Conservation (phyloP, 2,888 invertebrate genomes). For the Patella depressa region DNA sequence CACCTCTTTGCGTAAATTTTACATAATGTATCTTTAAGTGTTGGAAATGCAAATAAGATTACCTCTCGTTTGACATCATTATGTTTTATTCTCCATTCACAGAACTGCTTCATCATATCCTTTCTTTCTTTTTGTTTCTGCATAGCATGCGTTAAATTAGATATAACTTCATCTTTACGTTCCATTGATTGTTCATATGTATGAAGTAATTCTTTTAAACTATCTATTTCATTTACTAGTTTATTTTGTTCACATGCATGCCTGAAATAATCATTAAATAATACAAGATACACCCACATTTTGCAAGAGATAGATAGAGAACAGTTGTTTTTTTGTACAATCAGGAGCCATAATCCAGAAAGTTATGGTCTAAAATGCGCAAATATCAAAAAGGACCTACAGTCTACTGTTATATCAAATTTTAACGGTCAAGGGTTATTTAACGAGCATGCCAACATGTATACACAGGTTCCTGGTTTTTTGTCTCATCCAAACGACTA, state of each 20-base stretch:
- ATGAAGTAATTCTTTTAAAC: conserved; percentile 64
- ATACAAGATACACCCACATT: not conserved
- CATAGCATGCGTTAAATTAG: conserved; percentile 66
- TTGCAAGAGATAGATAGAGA: too few relatives aligned
- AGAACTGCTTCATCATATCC: conserved; percentile 63
- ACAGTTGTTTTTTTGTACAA: too few relatives aligned
- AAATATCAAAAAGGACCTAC: too few relatives aligned
- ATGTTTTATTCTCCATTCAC: conserved; percentile 65
- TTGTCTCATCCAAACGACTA: too few relatives aligned
- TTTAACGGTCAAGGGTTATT: too few relatives aligned
- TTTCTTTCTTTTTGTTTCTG: conserved; percentile 66
- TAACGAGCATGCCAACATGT: too few relatives aligned
- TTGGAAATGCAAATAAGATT: not conserved
- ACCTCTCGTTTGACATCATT: conserved; percentile 66
- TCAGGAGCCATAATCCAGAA: too few relatives aligned
- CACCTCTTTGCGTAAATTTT: too few relatives aligned
- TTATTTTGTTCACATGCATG: conserved; percentile 57
- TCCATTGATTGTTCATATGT: conserved; percentile 67
- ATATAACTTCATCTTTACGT: conserved; percentile 68
- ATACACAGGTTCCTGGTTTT: too few relatives aligned
- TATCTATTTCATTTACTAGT: conserved; percentile 61
- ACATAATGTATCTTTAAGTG: too few relatives aligned
- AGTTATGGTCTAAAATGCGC: too few relatives aligned
- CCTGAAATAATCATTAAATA: conserved; percentile 37
- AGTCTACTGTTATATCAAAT: too few relatives aligned